phyloP scores from a whole-genome alignment of 2,797 vertebrate genomes.

The Pseudochirops corinnae region DNA sequence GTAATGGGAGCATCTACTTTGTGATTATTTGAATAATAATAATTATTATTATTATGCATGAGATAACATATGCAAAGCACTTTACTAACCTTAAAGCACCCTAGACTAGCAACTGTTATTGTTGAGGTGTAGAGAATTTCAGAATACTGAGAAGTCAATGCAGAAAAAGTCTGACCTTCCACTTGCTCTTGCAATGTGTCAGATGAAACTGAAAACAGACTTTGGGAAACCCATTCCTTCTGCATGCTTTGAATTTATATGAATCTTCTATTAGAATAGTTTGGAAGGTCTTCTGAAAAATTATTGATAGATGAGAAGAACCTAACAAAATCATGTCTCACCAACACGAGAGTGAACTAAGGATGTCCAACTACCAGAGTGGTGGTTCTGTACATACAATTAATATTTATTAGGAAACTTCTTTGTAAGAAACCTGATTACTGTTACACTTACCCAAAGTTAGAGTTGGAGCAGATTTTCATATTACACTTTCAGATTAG shows the following conservation, averaged over 20 bases:
- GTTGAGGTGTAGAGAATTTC: slow-evolving; percentile 62
- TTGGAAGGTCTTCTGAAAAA: neutral
- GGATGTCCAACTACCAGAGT: neutral
- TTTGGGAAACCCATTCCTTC: neutral
- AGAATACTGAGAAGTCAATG: slow-evolving; percentile 55
- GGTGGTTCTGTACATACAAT: neutral
- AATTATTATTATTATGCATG: neutral
- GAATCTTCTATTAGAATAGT: slow-evolving; percentile 30
- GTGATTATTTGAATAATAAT: neutral
- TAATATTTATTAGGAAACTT: neutral
- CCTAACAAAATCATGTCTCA: neutral
- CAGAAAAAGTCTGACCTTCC: slow-evolving; percentile 46
- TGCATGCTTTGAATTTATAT: neutral
- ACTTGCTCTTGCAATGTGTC: neutral
- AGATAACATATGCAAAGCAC: neutral
- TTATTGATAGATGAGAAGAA: neutral
- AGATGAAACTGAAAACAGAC: neutral
- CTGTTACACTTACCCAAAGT: neutral
- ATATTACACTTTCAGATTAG: slow-evolving; percentile 66
- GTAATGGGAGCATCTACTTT: neutral
- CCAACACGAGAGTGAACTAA: neutral
- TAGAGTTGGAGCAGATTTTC: slow-evolving; percentile 55
- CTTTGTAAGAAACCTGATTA: neutral
- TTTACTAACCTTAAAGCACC: neutral
- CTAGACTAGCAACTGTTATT: neutral